A percentile compares a stretch with the other conserved stretches of the same genome.
These are phyloP conservation scores for Pollenia griseotomentosa DNA, from an alignment of 2,888 invertebrate species.

Conservation along the genomic window DNA sequence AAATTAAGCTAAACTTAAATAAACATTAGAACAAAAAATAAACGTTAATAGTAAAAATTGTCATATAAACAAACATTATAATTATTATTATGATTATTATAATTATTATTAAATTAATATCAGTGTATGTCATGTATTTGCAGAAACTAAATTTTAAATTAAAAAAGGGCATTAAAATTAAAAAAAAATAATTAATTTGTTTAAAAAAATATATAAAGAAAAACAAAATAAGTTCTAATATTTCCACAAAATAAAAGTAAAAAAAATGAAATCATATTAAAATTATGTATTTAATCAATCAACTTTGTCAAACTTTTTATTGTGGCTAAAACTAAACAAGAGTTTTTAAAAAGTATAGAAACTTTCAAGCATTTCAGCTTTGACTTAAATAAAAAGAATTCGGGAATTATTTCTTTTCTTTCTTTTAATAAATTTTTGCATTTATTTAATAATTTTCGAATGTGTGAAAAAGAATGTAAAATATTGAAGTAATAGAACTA, in stretches of 20 bases:
- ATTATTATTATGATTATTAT: slow-evolving; percentile 65
- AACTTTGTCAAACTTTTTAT: slow-evolving; percentile 47
- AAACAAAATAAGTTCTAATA: slow-evolving; percentile 36
- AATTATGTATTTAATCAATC: slow-evolving; percentile 53
- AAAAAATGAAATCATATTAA: slow-evolving; percentile 53
- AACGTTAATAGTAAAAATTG: slow-evolving; percentile 67
- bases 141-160: slow-evolving; percentile 41
- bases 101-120: slow-evolving; percentile 66
- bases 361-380: no score
- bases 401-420: no score
- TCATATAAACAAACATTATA: slow-evolving; percentile 70
- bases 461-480: no score
- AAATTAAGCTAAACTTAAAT: slow-evolving; percentile 64
- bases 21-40: slow-evolving; percentile 30
- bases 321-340: slow-evolving; percentile 46
- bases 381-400: no score
- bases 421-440: no score
- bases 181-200: slow-evolving; percentile 54
- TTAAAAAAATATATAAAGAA: slow-evolving; percentile 36
- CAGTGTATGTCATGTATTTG: slow-evolving; percentile 70
- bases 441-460: no score
- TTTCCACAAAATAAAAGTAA: slow-evolving; percentile 40
- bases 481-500: no score
- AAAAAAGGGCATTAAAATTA: slow-evolving; percentile 18
- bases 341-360: not conserved